phyloP scores from a whole-genome alignment of 2,888 invertebrate genomes.

The Hirtodrosophila alboralis region DNA sequence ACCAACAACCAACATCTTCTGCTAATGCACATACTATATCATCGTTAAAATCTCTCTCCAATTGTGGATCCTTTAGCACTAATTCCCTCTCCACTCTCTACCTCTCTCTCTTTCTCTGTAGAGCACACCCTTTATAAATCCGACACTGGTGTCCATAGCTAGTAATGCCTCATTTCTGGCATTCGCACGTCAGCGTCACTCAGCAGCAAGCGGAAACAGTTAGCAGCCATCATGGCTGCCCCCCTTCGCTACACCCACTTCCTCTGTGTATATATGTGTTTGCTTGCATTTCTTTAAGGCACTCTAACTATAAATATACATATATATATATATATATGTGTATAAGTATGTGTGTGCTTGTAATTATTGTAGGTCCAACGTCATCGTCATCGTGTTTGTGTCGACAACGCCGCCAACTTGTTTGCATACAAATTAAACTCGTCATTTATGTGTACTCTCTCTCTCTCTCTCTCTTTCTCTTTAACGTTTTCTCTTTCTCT shows the following conservation, averaged over 20 bases:
- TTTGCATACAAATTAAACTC: conserved; percentile 82
- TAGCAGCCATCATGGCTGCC: conserved; percentile 62
- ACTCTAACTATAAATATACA: conserved; percentile 13
- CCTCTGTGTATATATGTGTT: conserved; percentile 11
- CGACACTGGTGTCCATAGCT: conserved; percentile 36
- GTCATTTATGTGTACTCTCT: conserved; percentile 66
- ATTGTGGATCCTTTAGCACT: conserved; percentile 5
- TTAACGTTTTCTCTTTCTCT: background rate
- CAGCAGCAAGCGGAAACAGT: conserved; percentile 70
- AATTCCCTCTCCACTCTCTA: background rate
- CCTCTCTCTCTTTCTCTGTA: no score
- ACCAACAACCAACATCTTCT: conserved; percentile 22
- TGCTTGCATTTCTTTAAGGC: conserved; percentile 30
- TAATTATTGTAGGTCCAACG: conserved; percentile 74
- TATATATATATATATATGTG: no score
- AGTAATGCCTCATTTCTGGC: conserved; percentile 62
- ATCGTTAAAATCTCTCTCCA: conserved; percentile 34
- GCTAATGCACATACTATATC: conserved; percentile 55
- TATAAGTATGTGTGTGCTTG: conserved; percentile 33
- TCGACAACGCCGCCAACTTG: conserved; percentile 75
- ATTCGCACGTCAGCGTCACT: conserved; percentile 63
- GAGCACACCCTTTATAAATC: conserved; percentile 6
- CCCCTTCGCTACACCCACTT: conserved; percentile 10
- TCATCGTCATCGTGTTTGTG: conserved; percentile 64
- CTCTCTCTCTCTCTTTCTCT: conserved; percentile 5